Evolutionary conservation across 2,888 invertebrate species (phyloP), one percentile per base, ranked within the genome.

Genomic region (Seladonia tumulorum): DNA sequence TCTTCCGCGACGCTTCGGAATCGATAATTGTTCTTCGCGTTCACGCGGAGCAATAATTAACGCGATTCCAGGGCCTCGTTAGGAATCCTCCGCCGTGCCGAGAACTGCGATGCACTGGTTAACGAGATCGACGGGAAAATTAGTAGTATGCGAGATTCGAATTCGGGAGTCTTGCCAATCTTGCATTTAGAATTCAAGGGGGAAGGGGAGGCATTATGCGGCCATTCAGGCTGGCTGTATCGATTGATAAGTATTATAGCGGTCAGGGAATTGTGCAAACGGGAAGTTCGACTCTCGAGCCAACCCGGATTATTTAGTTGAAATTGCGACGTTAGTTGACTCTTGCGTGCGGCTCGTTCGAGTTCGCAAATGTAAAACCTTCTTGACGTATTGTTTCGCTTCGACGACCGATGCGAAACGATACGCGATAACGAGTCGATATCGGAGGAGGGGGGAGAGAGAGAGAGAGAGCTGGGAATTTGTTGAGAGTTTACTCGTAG

Each of bases 81-180:
- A 84, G 79, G 53, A 80, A 71, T 49, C 72, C 39, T 25, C 47
- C 16, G 12, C 45, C 35, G 72, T 29, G 35, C 39, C n/a, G 72
- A 29, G 74, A n/a, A 25, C 63, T 39, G 45, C 49, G 45, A 39
- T n/a, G 66, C 76, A n/a, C 18, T 57, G 76, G 25, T 53, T 45
- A 72, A 70, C 74, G 76, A 84, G 76, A 75, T 82, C 85, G 79
- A 63, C 57, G 78, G 47, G 77, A 14, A 76, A 86, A 86, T 86
- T 85, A 86, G 81, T 29, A 76, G 86, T 60, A 79, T 29, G 76
- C 45, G 85, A 72, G 71, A 86, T 79, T 85, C 79, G 81, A 86
- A 81, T 86, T 81, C 57, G 85, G 86, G 85, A 85, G 60, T 60
- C 73, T 85, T 86, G 86, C 86, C 86, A 86, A 81, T 86, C 47